phyloP scores from a whole-genome alignment of 2,797 vertebrate genomes.

The Platalea minor region DNA sequence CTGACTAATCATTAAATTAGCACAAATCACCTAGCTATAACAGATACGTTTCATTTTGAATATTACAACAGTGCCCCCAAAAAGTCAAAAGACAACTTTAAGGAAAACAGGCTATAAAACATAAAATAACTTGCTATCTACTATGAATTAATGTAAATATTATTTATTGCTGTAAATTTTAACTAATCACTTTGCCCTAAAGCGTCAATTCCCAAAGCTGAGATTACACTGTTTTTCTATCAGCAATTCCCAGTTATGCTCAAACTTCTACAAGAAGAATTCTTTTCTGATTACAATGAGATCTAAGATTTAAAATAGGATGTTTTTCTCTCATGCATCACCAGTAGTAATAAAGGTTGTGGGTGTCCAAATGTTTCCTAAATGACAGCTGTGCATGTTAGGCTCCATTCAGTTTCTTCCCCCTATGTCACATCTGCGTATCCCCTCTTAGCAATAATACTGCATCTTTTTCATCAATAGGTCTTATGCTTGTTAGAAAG shows the following conservation, averaged over 20 bases:
- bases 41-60: background rate
- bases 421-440: background rate
- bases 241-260: background rate
- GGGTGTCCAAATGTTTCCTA: background rate
- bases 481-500: background rate
- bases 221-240: background rate
- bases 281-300: background rate
- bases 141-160: background rate
- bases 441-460: background rate
- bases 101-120: background rate
- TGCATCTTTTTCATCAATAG: background rate
- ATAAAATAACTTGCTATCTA: background rate
- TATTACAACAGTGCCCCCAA: background rate
- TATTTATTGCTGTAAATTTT: background rate
- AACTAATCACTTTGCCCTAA: background rate
- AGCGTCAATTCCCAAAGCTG: background rate
- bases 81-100: background rate
- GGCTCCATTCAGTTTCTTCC: background rate
- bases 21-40: background rate
- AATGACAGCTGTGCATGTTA: background rate
- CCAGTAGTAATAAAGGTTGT: background rate
- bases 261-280: background rate
- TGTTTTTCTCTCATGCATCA: background rate
- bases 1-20: background rate
- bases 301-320: background rate